phyloP scores from a whole-genome alignment of 53 echinoderm and acorn worm species.

The Luidia sarsii region DNA sequence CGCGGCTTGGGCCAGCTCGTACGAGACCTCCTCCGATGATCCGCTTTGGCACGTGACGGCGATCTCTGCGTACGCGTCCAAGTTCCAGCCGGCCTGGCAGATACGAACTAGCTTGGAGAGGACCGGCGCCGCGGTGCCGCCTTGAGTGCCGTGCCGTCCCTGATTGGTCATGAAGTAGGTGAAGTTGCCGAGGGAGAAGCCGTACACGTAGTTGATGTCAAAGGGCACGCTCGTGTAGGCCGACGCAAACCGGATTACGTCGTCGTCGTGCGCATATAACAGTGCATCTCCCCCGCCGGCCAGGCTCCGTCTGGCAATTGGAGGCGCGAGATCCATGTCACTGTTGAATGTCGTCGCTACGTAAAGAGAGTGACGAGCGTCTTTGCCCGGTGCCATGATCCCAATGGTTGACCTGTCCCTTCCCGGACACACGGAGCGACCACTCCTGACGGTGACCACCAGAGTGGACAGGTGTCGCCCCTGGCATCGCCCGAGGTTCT shows the following conservation, averaged over 20 bases:
- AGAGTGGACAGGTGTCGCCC: constrained; percentile 20
- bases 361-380: constrained; percentile 15
- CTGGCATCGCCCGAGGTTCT: constrained; percentile 37
- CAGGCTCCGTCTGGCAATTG: constrained; percentile 6
- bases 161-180: constrained; percentile 42
- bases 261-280: neutral
- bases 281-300: neutral
- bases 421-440: neutral
- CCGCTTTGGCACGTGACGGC: constrained; percentile 31
- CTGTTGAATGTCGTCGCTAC: constrained; percentile 35
- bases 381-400: constrained; percentile 20
- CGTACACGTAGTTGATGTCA: constrained; percentile 53
- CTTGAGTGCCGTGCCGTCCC: neutral
- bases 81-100: constrained; percentile 4
- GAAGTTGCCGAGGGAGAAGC: constrained; percentile 13
- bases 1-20: constrained; percentile 63
- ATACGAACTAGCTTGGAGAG: constrained; percentile 48
- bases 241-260: neutral
- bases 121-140: neutral
- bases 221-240: constrained; percentile 15
- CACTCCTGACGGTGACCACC: neutral
- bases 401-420: constrained; percentile 28
- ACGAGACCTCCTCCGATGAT: neutral
- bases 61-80: constrained; percentile 65
- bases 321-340: neutral